A percentile compares a stretch with the other conserved stretches of the same genome.
Conservation (phyloP, 64 coral and sea anemone genomes). For the Pocillopora damicornis region DNA sequence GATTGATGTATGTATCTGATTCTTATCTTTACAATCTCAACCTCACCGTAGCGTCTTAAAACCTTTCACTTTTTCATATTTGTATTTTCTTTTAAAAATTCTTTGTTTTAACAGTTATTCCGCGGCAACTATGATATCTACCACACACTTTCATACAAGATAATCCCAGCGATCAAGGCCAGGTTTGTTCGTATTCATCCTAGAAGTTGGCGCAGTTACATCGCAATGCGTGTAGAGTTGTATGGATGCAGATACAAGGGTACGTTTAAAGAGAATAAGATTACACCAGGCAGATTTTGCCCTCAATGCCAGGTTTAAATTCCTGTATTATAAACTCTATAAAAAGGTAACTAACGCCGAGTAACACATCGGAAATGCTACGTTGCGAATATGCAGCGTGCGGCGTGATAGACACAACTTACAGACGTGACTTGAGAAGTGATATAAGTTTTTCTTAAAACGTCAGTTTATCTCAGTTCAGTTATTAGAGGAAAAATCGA, state of each 20-base stretch:
- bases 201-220: constrained; percentile 64
- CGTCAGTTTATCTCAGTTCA: too few relatives aligned
- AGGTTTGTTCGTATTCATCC: constrained; percentile 78
- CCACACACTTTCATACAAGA: constrained; percentile 56
- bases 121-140: constrained; percentile 84
- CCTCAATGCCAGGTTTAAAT: not conserved
- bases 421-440: too few relatives aligned
- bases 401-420: too few relatives aligned
- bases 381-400: too few relatives aligned
- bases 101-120: constrained; percentile 49
- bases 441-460: too few relatives aligned
- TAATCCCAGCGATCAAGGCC: constrained; percentile 65
- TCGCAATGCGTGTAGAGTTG: constrained; percentile 80
- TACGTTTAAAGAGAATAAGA: constrained; percentile 1
- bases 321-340: too few relatives aligned
- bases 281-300: not conserved
- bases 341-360: too few relatives aligned
- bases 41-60: too few relatives aligned
- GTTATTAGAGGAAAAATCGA: too few relatives aligned
- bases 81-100: not conserved
- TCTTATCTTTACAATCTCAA: too few relatives aligned
- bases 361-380: too few relatives aligned
- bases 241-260: constrained; percentile 67
- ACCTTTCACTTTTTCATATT: not conserved
- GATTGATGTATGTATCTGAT: too few relatives aligned